Base-by-base conservation (phyloP, 1,140 invertebrate species). In the Protaetia brevitarsis region DNA sequence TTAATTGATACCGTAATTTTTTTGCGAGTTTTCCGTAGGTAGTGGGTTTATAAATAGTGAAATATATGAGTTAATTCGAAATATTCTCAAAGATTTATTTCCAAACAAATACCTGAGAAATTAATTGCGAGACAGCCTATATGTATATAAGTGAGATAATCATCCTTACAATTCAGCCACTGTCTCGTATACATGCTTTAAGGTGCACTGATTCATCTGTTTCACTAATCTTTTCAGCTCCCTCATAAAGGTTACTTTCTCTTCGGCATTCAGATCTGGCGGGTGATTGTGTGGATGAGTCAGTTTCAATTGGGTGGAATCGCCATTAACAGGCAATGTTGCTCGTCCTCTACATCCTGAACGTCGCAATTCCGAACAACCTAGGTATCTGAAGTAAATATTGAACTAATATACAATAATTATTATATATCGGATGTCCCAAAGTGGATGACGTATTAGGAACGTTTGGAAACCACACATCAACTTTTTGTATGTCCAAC, bases 111-210 rank as follows among this genome's bases (percentile, higher is more conserved):
- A n/a, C n/a, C n/a, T n/a, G n/a, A n/a, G n/a, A n/a, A n/a, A n/a
- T n/a, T n/a, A n/a, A n/a, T n/a, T n/a, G n/a, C n/a, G n/a, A n/a
- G n/a, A n/a, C n/a, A n/a, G n/a, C n/a, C n/a, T n/a, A n/a, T n/a
- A n/a, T n/a, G n/a, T n/a, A n/a, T n/a, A n/a, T n/a, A n/a, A n/a
- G n/a, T n/a, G n/a, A n/a, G n/a, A n/a, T n/a, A n/a, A n/a, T n/a
- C n/a, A n/a, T n/a, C 4, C 68, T 72, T 74, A 74, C 73, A 67
- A 64, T 66, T 67, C 30, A n/a, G 68, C 69, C 1, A 75, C 69
- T n/a, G 68, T 71, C 34, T 75, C 71, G 41, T 75, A 75, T 31
- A 73, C 73, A 11, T 69, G 68, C 37, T 72, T 75, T 59, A 75
- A 51, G 5, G 73, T 72, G 6, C 68, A 51, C 30, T 69, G 58